These are phyloP conservation scores for Anguilla anguilla DNA, from an alignment of 2,797 vertebrate genomes.

Conservation along the genomic window DNA sequence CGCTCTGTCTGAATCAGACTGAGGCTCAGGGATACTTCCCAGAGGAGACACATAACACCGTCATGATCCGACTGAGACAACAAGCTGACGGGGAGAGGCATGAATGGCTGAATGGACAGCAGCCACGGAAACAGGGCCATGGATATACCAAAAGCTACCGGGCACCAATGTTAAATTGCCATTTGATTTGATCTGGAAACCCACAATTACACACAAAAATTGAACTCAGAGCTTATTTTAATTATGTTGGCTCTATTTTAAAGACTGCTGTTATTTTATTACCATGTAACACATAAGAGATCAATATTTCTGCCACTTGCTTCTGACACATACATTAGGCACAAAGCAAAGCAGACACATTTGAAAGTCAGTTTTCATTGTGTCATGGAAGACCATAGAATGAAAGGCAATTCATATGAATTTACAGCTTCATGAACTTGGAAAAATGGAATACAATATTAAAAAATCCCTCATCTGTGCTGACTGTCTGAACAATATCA, in stretches of 20 bases:
- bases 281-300: background rate
- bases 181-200: background rate
- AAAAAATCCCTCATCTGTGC: constrained; percentile 9
- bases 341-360: background rate
- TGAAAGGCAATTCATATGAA: constrained; percentile 15
- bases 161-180: background rate
- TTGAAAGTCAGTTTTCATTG: background rate
- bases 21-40: constrained; percentile 21
- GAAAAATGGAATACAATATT: constrained; percentile 9
- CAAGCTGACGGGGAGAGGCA: background rate
- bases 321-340: background rate
- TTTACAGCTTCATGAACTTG: background rate
- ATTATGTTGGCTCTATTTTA: background rate
- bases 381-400: background rate
- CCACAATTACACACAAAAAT: background rate
- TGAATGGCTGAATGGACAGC: background rate
- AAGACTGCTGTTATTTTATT: background rate
- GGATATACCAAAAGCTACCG: background rate
- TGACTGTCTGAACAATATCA: constrained; percentile 49
- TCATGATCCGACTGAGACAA: constrained; percentile 29
- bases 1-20: constrained; percentile 23
- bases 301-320: background rate
- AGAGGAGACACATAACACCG: constrained; percentile 30
- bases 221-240: background rate
- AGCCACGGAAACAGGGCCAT: background rate